Base-by-base conservation (phyloP, 2,797 vertebrate genomes). In the Tinamus major region DNA sequence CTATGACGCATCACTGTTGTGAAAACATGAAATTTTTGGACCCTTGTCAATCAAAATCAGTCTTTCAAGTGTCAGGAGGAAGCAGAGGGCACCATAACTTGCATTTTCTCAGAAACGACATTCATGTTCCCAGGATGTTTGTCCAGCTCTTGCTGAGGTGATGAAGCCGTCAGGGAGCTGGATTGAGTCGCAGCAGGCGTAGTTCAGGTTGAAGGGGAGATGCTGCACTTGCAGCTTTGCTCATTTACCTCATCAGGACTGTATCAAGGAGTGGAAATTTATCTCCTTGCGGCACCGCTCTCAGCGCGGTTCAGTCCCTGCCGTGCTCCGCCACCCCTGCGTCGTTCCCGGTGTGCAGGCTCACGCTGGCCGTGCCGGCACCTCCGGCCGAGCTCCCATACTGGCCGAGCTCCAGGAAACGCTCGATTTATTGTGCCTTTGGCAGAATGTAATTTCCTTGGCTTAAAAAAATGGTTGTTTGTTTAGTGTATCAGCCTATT, bases 151-250 rank as follows among this genome's bases (percentile, higher is more conserved):
- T 35, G 21, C 20, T 24, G 71, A 75, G 80, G 75, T 87, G 80
- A 74, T 16, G 85, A n/a, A 88, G 58, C 56, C 1, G 1, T 44
- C 39, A 74, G 65, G 79, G 76, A 65, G 64, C 56, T 79, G 48
- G 51, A 31, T 14, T 59, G 74, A 64, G 31, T 31, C 49, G 0
- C 3, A 0, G 2, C 0, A 1, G 21, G 13, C 2, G 6, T 68
- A 63, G 61, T 85, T 85, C 79, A 64, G 37, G 10, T 79, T 63
- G 70, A 41, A 61, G 4, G 3, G 7, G 3, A 87, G 68, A n/a
- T 58, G 78, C 86, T 71, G 39, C 35, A 35, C 53, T 79, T 44
- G 85, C 62, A 65, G 7, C 14, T 83, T 58, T 46, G 9, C 16
- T 46, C 23, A 72, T 59, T 44, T 20, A 41, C 37, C 24, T 58